Evolutionary conservation across 2,797 vertebrate genomes (phyloP).

Genomic region (Ispidina picta): DNA sequence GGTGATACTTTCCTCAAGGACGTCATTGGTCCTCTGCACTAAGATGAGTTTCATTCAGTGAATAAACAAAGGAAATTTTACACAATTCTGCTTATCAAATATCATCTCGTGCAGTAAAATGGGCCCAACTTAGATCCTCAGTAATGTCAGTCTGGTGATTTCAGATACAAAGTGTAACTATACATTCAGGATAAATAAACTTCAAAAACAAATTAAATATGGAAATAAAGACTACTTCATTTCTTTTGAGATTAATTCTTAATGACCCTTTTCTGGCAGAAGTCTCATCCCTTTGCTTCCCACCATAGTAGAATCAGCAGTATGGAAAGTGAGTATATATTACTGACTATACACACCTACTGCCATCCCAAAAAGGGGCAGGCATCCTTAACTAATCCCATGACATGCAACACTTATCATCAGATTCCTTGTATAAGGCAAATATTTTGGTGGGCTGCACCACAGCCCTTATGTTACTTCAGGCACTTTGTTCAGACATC

Average conservation of each 20-base stretch:
- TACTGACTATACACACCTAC: neutral
- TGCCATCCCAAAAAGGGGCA: neutral
- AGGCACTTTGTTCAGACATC: neutral
- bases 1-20: neutral
- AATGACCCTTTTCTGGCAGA: neutral
- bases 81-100: neutral
- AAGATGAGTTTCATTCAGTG: neutral
- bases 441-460: neutral
- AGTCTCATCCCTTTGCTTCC: neutral
- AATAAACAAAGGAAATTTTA: neutral
- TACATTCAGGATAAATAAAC: neutral
- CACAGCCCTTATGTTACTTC: neutral
- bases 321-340: fast-evolving
- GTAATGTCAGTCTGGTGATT: neutral
- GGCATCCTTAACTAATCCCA: neutral
- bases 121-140: neutral
- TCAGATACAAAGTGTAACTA: neutral
- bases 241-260: neutral
- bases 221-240: neutral
- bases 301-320: neutral
- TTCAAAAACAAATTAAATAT: neutral
- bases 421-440: neutral
- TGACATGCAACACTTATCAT: neutral
- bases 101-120: neutral
- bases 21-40: neutral